These are phyloP conservation scores for Malacoraja senta DNA, from an alignment of 2,797 vertebrate species.

Conservation along the genomic window DNA sequence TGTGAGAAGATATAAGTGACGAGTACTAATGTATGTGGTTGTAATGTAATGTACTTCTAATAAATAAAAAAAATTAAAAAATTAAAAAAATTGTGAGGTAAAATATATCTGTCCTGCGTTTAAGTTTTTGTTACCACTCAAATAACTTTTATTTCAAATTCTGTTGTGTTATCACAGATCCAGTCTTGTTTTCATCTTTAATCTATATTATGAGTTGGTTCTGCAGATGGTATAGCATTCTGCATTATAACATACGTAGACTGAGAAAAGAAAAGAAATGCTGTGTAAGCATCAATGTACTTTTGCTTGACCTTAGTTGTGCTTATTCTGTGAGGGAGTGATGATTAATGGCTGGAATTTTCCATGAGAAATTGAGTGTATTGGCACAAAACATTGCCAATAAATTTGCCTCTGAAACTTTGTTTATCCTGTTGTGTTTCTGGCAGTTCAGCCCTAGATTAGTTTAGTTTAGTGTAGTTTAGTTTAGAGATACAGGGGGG, in stretches of 20 bases:
- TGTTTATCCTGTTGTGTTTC: constrained; percentile 3
- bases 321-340: constrained; percentile 20
- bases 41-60: too few species aligned
- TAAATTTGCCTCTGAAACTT: constrained; percentile 17
- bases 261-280: not conserved
- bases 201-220: not conserved
- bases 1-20: too few species aligned
- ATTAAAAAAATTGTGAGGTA: too few species aligned
- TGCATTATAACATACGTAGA: constrained; percentile 1
- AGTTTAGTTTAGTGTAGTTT: too few species aligned
- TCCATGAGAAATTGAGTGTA: constrained; percentile 3
- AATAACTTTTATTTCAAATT: not conserved
- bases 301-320: constrained; percentile 17
- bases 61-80: too few species aligned
- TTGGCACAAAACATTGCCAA: constrained; percentile 24
- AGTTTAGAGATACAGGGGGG: too few species aligned
- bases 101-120: not conserved
- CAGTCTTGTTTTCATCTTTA: not conserved
- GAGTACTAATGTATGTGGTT: too few species aligned
- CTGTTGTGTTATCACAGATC: not conserved
- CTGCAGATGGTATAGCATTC: not conserved
- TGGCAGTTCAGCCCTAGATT: not conserved
- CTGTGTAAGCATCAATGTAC: constrained; percentile 20
- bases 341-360: constrained; percentile 38
- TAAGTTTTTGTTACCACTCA: not conserved